Evolutionary conservation across 2,888 invertebrate genomes (phyloP), one percentile per base, ranked within the genome.

Genomic region (Volucella inanis): DNA sequence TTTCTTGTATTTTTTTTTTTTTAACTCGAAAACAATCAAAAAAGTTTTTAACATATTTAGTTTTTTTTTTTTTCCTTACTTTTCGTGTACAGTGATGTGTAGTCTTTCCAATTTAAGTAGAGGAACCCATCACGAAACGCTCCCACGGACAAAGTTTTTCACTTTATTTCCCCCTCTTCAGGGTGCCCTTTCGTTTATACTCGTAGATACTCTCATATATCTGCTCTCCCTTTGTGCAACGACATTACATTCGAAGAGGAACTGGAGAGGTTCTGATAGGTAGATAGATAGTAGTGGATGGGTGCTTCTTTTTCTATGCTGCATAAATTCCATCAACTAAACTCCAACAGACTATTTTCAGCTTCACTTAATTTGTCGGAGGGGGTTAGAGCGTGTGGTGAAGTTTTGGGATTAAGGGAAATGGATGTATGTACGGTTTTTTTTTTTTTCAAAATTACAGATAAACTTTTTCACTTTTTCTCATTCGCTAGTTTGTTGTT

Each of bases 291-390:
- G 6, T 31, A 31, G 31, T 6, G 31, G 6, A 31, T 31, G 72
- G 4, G 31, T 47, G 47, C 41, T 54, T 67, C 62, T 50, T 55
- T 62, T 39, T 49, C 22, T 64, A 55, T 59, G 15, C 47, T 67
- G 67, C 74, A 85, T 71, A 65, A 84, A 72, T 85, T 80, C 81
- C 81, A 81, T 77, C 81, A 76, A 64, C 82, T 80, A 64, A 81
- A 85, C 76, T 81, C 76, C 57, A 70, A 71, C 80, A 72, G 85
- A 85, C 85, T 85, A 85, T 85, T 85, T 85, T 85, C 80, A 81
- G 72, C 85, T 85, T 81, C 85, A 85, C 81, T 85, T 85, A 81
- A 77, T 85, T 85, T 71, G 31, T 31, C 6, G 6, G 31, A 22
- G 57, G 11, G 12, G 68, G 68, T 18, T 14, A 70, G 54, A 57